Conservation (phyloP, 1,140 invertebrate genomes). For the Globodera rostochiensis region DNA sequence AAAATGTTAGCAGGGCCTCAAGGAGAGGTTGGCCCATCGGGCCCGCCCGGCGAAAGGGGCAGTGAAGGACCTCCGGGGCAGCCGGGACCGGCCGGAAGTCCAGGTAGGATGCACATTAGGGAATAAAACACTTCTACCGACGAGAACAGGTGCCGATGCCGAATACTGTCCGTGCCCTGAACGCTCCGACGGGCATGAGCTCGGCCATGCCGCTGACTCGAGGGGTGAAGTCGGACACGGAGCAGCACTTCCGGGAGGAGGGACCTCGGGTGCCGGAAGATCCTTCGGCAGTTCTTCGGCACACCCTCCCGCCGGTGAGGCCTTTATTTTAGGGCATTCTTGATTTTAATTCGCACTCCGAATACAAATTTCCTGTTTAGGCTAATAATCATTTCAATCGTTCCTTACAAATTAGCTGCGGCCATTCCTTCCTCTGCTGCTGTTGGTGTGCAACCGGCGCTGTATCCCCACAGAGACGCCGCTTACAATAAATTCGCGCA, state of each 20-base stretch:
- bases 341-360: no score
- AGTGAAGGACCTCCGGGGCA: constrained; percentile 30
- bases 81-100: constrained; percentile 35
- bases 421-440: no score
- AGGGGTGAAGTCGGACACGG: no score
- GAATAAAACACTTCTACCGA: neutral
- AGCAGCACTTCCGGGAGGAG: no score
- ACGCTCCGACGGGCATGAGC: constrained; percentile 11
- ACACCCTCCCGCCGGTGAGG: no score
- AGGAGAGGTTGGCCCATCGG: constrained; percentile 31
- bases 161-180: constrained; percentile 44
- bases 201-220: neutral
- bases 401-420: no score
- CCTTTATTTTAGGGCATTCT: no score
- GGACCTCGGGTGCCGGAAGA: no score
- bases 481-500: constrained; percentile 38
- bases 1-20: constrained; percentile 23
- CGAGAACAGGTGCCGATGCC: constrained; percentile 33
- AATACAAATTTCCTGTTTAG: no score
- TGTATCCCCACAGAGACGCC: constrained; percentile 28
- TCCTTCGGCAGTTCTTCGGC: no score
- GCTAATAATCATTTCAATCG: no score
- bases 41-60: constrained; percentile 25
- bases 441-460: constrained; percentile 11
- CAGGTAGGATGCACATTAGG: constrained; percentile 1